These are phyloP conservation scores for Chlorodrepanis virens DNA, from an alignment of 2,113 vertebrate genomes.

Conservation along the genomic window DNA sequence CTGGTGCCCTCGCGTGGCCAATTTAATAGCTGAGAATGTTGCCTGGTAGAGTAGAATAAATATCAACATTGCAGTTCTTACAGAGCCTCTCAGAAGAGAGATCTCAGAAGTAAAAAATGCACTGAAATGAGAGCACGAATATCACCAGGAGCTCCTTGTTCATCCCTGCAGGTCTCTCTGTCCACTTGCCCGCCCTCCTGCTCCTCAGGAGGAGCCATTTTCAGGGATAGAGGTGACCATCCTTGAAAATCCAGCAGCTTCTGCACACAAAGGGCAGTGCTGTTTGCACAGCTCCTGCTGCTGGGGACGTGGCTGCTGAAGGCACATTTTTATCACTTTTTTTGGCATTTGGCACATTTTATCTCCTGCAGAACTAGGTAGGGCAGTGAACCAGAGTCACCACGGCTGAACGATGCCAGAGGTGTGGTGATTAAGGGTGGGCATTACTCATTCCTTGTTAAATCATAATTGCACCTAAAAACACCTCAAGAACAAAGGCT, in stretches of 20 bases:
- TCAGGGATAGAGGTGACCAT: neutral
- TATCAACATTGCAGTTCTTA: neutral
- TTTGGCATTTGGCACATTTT: neutral
- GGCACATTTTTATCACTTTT: neutral
- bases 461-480: neutral
- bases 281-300: neutral
- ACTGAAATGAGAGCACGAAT: neutral
- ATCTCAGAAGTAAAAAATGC: neutral
- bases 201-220: neutral
- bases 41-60: neutral
- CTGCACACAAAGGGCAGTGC: neutral
- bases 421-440: neutral
- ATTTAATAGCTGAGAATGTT: neutral
- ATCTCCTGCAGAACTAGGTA: neutral
- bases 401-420: neutral
- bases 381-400: neutral
- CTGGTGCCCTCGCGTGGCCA: conserved; percentile 32
- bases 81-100: neutral
- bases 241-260: neutral
- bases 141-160: neutral
- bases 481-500: neutral
- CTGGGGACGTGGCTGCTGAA: neutral
- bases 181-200: neutral
- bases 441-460: neutral
- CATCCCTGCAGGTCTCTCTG: neutral